phyloP scores from a whole-genome alignment of 1,140 invertebrate genomes.

The Gryllus bimaculatus region DNA sequence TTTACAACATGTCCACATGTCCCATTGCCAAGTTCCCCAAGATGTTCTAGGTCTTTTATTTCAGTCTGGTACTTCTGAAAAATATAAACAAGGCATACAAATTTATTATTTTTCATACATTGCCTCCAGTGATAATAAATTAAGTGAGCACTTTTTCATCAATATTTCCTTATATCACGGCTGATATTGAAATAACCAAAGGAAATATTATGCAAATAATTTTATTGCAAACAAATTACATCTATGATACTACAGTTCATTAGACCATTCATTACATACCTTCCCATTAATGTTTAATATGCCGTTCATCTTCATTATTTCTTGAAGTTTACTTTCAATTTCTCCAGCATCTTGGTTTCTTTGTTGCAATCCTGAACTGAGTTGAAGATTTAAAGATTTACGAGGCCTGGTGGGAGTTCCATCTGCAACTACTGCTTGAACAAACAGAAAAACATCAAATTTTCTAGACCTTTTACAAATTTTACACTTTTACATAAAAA shows the following conservation, averaged over 20 bases:
- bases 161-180: background rate
- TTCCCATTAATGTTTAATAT: conserved; percentile 69
- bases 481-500: background rate
- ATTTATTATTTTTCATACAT: background rate
- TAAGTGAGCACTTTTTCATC: background rate
- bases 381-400: conserved; percentile 18
- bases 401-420: conserved; percentile 15
- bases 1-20: conserved; percentile 96
- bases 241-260: background rate
- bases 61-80: conserved; percentile 65
- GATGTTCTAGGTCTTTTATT: conserved; percentile 74
- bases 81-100: conserved; percentile 6
- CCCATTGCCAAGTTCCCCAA: conserved; percentile 89
- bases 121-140: background rate
- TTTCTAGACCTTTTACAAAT: background rate
- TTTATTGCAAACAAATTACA: background rate
- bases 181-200: background rate
- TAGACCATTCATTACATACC: conserved; percentile 27
- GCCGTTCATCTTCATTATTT: conserved; percentile 74
- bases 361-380: conserved; percentile 22
- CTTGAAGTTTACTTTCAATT: conserved; percentile 61
- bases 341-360: conserved; percentile 35
- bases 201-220: background rate
- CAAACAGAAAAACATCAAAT: background rate
- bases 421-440: conserved; percentile 7